Conservation (phyloP, 2,113 vertebrate genomes). For the Castor canadensis region DNA sequence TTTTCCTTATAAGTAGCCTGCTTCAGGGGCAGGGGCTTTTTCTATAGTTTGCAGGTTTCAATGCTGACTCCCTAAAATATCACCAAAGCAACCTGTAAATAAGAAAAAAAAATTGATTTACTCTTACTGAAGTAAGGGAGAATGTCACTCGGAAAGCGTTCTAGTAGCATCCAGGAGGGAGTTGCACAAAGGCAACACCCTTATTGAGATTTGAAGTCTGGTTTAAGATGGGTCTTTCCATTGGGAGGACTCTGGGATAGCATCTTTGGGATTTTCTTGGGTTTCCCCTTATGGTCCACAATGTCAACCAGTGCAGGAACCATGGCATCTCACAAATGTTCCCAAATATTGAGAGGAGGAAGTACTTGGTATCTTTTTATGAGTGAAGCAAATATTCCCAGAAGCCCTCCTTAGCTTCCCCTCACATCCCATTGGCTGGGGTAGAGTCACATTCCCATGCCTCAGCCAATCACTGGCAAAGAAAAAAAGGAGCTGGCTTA, state of each 20-base stretch:
- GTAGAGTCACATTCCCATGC: background rate
- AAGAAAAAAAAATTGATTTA: background rate
- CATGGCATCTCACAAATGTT: too few relatives aligned
- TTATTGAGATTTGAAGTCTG: background rate
- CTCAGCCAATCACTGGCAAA: background rate
- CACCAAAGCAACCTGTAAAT: background rate
- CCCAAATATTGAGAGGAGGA: too few relatives aligned
- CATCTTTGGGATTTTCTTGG: background rate
- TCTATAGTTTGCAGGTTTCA: background rate
- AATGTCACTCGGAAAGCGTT: background rate
- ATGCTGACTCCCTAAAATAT: background rate
- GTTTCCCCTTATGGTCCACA: background rate
- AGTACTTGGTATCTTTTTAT: background rate
- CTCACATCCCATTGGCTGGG: background rate
- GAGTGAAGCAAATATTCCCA: background rate
- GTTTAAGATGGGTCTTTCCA: background rate
- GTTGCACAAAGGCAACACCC: background rate
- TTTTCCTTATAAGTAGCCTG: background rate
- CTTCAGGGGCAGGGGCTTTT: background rate
- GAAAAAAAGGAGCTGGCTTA: background rate
- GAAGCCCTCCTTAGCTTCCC: background rate
- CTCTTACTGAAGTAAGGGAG: background rate
- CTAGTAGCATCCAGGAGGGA: background rate
- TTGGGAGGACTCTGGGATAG: background rate
- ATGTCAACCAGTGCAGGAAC: background rate